These are phyloP conservation scores for Phalloptychus januarius DNA, from an alignment of 2,797 vertebrate species.

Conservation along the genomic window DNA sequence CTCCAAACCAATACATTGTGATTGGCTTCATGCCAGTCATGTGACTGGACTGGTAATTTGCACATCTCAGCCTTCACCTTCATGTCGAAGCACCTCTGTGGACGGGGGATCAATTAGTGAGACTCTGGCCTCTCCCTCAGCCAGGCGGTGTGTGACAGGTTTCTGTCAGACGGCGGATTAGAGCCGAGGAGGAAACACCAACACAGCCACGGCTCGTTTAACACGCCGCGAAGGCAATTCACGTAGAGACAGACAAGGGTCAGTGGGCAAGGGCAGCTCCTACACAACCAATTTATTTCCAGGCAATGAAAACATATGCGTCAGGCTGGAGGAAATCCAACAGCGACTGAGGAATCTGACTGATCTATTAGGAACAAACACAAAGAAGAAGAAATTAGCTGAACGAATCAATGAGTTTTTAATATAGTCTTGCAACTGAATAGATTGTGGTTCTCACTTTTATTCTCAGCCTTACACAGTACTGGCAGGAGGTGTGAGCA, in stretches of 20 bases:
- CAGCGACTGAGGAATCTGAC: constrained; percentile 29
- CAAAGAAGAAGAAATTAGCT: neutral
- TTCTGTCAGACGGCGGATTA: constrained; percentile 66
- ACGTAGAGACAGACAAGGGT: constrained; percentile 71
- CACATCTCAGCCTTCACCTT: constrained; percentile 37
- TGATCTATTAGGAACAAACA: constrained; percentile 11
- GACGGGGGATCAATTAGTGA: constrained; percentile 74
- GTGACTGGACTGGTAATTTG: constrained; percentile 63
- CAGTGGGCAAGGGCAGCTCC: constrained; percentile 62
- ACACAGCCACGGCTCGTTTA: constrained; percentile 78
- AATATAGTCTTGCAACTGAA: neutral
- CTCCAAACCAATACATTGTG: constrained; percentile 28
- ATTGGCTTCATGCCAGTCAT: constrained; percentile 49
- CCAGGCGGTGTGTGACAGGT: constrained; percentile 71
- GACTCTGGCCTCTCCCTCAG: constrained; percentile 62
- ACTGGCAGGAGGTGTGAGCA: constrained; percentile 39
- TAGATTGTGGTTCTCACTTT: constrained; percentile 38
- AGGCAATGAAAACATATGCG: constrained; percentile 70
- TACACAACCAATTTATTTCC: constrained; percentile 77
- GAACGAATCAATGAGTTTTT: neutral
- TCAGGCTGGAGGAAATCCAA: constrained; percentile 36
- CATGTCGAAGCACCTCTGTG: constrained; percentile 50
- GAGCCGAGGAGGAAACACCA: constrained; percentile 68
- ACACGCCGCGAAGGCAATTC: constrained; percentile 72
- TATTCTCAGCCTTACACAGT: constrained; percentile 48